Percentiles rank a stretch among this genome's conserved stretches.
These are phyloP conservation scores for Cygnus atratus DNA, from an alignment of 2,113 vertebrate species.

Conservation along the genomic window DNA sequence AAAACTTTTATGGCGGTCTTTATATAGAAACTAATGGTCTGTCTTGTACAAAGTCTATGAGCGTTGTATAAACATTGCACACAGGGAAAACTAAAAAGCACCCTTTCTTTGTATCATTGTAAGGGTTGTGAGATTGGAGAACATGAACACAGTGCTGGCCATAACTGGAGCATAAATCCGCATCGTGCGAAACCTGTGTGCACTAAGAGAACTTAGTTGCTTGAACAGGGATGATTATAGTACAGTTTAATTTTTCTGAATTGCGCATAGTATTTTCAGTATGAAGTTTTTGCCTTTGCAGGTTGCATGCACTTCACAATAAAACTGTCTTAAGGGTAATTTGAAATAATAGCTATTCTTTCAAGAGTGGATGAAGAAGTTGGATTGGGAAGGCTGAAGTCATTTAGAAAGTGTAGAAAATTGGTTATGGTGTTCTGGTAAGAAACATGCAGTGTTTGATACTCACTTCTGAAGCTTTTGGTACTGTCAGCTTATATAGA, in stretches of 20 bases:
- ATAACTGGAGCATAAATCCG: slow-evolving; percentile 56
- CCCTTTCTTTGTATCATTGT: slow-evolving; percentile 68
- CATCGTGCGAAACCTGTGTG: slow-evolving; percentile 4
- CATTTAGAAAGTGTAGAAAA: neutral
- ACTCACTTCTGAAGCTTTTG: neutral
- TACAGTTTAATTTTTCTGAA: slow-evolving; percentile 46
- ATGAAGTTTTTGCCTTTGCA: slow-evolving; percentile 30
- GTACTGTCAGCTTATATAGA: neutral
- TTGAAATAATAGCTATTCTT: neutral
- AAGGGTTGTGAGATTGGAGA: slow-evolving; percentile 52
- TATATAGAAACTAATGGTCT: slow-evolving; percentile 78
- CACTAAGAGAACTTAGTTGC: slow-evolving; percentile 19
- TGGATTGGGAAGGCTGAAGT: neutral
- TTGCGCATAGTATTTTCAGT: slow-evolving; percentile 27
- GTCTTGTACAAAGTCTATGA: slow-evolving; percentile 63
- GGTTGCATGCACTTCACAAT: neutral
- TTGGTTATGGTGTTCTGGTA: neutral
- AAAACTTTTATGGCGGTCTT: slow-evolving; percentile 77
- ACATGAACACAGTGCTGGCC: slow-evolving; percentile 32
- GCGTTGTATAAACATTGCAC: slow-evolving; percentile 65
- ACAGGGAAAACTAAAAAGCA: slow-evolving; percentile 68
- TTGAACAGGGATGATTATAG: slow-evolving; percentile 53
- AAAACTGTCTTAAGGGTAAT: neutral
- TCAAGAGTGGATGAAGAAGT: neutral
- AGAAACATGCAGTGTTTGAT: neutral